Conservation (phyloP, 1,140 invertebrate species). For the Pygmarrhopalites habei region DNA sequence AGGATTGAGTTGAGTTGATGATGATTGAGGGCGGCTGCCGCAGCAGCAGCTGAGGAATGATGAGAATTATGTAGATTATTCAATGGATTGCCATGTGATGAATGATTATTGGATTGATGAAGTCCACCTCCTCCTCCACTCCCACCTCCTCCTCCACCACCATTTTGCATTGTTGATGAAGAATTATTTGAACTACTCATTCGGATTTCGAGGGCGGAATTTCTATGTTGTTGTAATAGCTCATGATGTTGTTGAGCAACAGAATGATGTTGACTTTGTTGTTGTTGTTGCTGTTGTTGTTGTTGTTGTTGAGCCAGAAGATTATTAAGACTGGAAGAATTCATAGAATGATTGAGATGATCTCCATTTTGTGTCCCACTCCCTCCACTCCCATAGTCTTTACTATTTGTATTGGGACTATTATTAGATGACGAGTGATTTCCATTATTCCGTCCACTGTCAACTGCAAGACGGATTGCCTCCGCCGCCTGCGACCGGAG, state of each 20-base stretch:
- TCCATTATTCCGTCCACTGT: conserved; percentile 30
- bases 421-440: conserved; percentile 23
- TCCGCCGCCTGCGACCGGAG: conserved; percentile 73
- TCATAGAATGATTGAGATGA: conserved; percentile 19
- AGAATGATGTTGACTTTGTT: conserved; percentile 12
- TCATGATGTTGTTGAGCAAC: conserved; percentile 16
- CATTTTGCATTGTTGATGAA: conserved; percentile 19
- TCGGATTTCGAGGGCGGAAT: conserved; percentile 21
- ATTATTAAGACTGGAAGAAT: conserved; percentile 5
- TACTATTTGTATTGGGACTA: neutral
- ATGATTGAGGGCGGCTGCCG: conserved; percentile 21
- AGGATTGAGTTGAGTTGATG: conserved; percentile 34
- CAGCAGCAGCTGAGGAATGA: neutral
- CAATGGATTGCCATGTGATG: conserved; percentile 20
- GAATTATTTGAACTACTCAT: conserved; percentile 18
- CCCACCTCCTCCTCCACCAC: conserved; percentile 4
- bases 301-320: conserved; percentile 12
- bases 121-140: neutral
- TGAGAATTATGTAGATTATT: conserved; percentile 24
- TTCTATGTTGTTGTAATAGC: conserved; percentile 17
- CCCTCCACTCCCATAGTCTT: conserved; percentile 11
- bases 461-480: conserved; percentile 65
- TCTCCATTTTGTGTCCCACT: conserved; percentile 29
- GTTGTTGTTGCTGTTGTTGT: conserved; percentile 14
- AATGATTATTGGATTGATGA: conserved; percentile 8